Evolutionary conservation across 1,140 invertebrate genomes (phyloP), one percentile per base, ranked within the genome.

Genomic region (Brachionus manjavacas): DNA sequence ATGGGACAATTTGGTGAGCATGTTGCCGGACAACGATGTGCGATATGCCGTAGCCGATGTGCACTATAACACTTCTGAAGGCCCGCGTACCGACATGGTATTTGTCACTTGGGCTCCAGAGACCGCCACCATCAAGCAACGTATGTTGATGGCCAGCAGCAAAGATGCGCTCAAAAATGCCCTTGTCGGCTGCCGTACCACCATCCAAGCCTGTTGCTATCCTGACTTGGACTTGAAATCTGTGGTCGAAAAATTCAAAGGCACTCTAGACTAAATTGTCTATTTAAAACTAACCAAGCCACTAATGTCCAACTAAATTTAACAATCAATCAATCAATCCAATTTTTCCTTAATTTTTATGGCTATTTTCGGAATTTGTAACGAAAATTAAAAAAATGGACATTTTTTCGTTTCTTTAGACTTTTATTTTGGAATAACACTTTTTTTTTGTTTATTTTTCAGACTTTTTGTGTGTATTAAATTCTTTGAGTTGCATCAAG

Each of bases 101-200:
- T 84, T 84, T 78, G 46, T 84, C 25, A 46, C 41, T 46, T 84
- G 83, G 83, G 97, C 95, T 92, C 96, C 96, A 35, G 96, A 98
- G 90, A 95, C 94, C 89, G 95, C 96, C 87, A 96, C 95, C 91
- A 94, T 97, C 84, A 97, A 97, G 92, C 96, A 97, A 94, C 98
- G 98, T 93, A 98, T 98, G 96, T 93, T 98, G 92, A 98, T 98
- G 91, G 96, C 96, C 72, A 94, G 94, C 92, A 96, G 95, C 87
- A 97, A 97, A 88, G 95, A 96, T 90, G 95, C 95, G 86, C 91
- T 98, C 87, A 97, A 96, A 91, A 96, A 96, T 89, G 95, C 95
- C 85, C 91, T 98, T 87, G 94, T 96, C 85, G 96, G 96, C 87
- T 94, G 98, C 87, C 95, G 96, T 91, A 96, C 96, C 91, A 96